A percentile compares a stretch with the other conserved stretches of the same genome.
phyloP scores from a whole-genome alignment of 2,888 invertebrate genomes.

The Crepidodera aurea region DNA sequence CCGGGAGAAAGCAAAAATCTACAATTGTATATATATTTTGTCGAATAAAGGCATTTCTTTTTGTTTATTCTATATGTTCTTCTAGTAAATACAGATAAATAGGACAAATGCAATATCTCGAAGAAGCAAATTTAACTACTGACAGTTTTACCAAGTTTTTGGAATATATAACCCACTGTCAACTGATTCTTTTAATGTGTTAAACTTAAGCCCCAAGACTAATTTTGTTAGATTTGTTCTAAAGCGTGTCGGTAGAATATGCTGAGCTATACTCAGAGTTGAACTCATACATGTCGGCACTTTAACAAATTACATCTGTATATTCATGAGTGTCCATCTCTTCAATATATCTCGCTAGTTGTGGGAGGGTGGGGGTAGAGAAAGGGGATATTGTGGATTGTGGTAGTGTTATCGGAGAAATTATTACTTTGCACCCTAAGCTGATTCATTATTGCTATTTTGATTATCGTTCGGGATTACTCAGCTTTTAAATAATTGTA shows the following conservation, averaged over 20 bases:
- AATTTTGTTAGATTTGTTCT: background rate
- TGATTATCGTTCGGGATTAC: background rate
- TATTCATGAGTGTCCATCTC: slow-evolving; percentile 51
- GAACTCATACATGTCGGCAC: slow-evolving; percentile 47
- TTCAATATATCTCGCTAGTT: slow-evolving; percentile 23
- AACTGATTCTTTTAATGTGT: too few species aligned
- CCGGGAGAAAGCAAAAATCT: too few species aligned
- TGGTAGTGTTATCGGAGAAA: background rate
- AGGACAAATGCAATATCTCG: too few species aligned
- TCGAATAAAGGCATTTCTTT: too few species aligned
- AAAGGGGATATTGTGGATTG: background rate
- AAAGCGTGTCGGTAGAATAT: background rate
- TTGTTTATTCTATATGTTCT: too few species aligned
- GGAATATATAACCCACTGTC: too few species aligned
- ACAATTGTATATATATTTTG: too few species aligned
- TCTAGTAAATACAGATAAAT: too few species aligned
- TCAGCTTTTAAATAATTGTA: too few species aligned
- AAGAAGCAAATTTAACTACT: too few species aligned
- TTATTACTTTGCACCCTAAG: background rate
- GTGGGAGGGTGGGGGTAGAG: background rate
- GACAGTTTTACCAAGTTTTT: too few species aligned
- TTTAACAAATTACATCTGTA: slow-evolving; percentile 54
- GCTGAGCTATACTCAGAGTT: slow-evolving; percentile 20
- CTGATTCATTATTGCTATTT: background rate
- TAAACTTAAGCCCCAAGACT: background rate